phyloP scores from a whole-genome alignment of 2,113 vertebrate species.

The Pteronura brasiliensis region DNA sequence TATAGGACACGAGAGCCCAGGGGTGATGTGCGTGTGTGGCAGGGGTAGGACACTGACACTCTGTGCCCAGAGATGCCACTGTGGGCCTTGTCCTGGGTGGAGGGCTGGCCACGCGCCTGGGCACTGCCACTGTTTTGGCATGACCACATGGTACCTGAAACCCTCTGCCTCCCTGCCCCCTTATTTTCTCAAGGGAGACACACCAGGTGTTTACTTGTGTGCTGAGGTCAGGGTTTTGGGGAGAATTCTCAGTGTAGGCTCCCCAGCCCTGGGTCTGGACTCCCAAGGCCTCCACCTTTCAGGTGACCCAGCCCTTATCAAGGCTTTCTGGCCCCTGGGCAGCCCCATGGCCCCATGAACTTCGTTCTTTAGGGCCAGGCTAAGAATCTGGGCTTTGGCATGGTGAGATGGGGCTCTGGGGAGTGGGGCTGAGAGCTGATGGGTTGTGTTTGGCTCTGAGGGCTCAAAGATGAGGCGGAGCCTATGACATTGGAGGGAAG shows the following conservation, averaged over 20 bases:
- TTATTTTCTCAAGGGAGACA: neutral
- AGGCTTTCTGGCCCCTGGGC: neutral
- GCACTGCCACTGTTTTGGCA: neutral
- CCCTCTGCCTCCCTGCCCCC: no score
- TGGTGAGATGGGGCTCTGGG: neutral
- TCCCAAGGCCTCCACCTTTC: neutral
- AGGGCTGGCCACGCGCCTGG: neutral
- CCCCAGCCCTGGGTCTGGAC: neutral
- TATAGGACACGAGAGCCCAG: neutral
- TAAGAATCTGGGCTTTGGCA: neutral
- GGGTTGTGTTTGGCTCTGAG: no score
- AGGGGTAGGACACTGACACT: neutral
- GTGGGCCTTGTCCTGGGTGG: neutral
- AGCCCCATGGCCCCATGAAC: neutral
- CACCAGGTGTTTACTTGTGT: neutral
- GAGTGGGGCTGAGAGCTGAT: fast-evolving
- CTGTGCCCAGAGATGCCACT: neutral
- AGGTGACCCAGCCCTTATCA: neutral
- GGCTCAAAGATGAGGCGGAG: neutral
- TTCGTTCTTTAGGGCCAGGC: neutral
- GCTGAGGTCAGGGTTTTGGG: neutral
- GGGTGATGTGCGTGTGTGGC: neutral
- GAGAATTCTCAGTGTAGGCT: neutral
- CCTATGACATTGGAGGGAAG: neutral
- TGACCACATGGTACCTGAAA: neutral